Evolutionary conservation across 2,797 vertebrate species (phyloP), one percentile per base, ranked within the genome.

Genomic region (Paratrypauchen microcephalus): DNA sequence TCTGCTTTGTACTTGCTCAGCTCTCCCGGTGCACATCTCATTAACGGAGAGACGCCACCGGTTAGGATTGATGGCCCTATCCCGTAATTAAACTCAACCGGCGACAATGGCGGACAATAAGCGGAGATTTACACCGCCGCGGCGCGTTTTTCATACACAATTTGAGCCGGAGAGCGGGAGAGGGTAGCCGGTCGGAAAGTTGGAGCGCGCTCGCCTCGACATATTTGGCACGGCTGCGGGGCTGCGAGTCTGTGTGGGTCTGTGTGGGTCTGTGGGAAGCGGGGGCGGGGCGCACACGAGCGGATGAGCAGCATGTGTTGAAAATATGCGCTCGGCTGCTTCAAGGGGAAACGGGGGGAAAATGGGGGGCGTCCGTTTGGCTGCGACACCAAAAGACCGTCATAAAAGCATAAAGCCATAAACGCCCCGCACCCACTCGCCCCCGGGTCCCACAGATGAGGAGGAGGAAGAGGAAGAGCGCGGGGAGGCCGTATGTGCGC

Each of bases 41-140:
- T 92, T 93, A 92, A 92, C 92, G 75, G 76, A 72, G 74, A 85
- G 52, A 84, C 83, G 91, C 92, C 88, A 89, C 88, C 75, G 48
- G 6, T 63, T 21, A 16, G 4, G n/a, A 26, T 57, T 76, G 28
- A 68, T 47, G 58, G 18, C 55, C 67, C 26, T 36, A 39, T 21
- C 5, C 60, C 59, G 15, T 57, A 23, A 62, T 72, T 56, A 54
- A 62, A 50, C 4, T 2, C 21, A 47, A 45, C 16, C 18, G 16
- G 32, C 28, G n/a, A 19, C 50, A 15, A 48, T 23, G 48, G 52
- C 3, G 19, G 30, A 26, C 24, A 36, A 1, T 54, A 3, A 18
- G 19, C 28, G 15, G 54, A 48, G 73, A 74, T 66, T 60, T 72
- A 70, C 39, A 19, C 2, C 23, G 3, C 4, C 67, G 69, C 4